Evolutionary conservation across 2,113 vertebrate genomes (phyloP), one percentile per base, ranked within the genome.

Genomic region (Triplophysa tibetana): DNA sequence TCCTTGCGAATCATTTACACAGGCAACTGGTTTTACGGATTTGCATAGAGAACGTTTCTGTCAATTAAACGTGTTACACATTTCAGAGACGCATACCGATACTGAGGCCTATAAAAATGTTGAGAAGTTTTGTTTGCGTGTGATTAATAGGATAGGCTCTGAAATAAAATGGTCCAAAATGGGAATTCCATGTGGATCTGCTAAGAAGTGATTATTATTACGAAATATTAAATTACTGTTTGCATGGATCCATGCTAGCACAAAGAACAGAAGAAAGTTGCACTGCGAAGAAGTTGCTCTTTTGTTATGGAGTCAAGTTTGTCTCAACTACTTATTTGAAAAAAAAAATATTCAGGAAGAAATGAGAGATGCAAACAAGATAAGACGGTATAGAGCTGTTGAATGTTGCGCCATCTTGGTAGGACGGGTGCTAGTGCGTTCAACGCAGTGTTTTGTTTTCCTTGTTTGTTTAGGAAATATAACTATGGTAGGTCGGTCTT

Each of bases 1-100:
- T 78, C 52, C 61, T 12, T 74, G 52, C 63, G 67, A 16, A 38
- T 61, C 60, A 63, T 73, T 75, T 23, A 62, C 21, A 52, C 75
- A 33, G 54, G 26, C 61, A 67, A 67, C 67, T 60, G 48, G 60
- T 41, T 70, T 41, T 12, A 60, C n/a, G 8, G 23, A 78, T 45
- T 65, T 58, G 17, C 48, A 70, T 45, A 54, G 33, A 56, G 50
- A 56, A 9, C 60, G n/a, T 72, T 54, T 81, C n/a, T 56, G 11
- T 14, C 2, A 24, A 24, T 24, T 48, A 21, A 26, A 54, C 64
- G 62, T 80, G 52, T 45, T 21, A 16, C 29, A 12, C 10, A 24
- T 77, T 38, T 38, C 33, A 38, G 33, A 38, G 5, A 38, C 33
- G 33, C 6, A 38, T 38, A 38, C 33, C 7, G 33, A 38, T 38